Base-by-base conservation (phyloP, 2,888 invertebrate genomes). In the Rhodophaea formosa region DNA sequence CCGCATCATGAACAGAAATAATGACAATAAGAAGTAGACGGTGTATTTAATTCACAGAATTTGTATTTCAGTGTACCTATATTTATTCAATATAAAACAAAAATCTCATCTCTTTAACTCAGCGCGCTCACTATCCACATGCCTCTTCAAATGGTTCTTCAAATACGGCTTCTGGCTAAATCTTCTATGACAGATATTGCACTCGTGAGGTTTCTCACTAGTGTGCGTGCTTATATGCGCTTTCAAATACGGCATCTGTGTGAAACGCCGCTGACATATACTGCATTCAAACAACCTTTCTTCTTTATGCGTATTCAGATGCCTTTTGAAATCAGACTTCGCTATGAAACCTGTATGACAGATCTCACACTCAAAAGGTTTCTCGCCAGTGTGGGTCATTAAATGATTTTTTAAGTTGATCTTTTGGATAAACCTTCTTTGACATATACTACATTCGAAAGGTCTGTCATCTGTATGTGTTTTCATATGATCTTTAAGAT, bases 21-120 rank as follows among this genome's bases (percentile, higher is more conserved):
- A 23, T 23, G 5, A 23, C 23, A 23, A 23, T n/a, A n/a, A n/a
- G n/a, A n/a, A n/a, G n/a, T n/a, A n/a, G 5, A 23, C 23, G 5
- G 23, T 23, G 23, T 23, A 23, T 3, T 23, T 23, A n/a, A n/a
- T 23, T 23, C 5, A 23, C 3, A 23, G 5, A 23, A 23, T 23
- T 2, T 23, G 5, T 23, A 23, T 23, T 23, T 23, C 5, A 5
- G 5, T n/a, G n/a, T 59, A 65, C 63, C 63, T 61, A 63, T 60
- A 64, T 60, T 51, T 30, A 30, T 49, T 56, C 17, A 8, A 47
- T 10, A 23, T 23, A 29, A 47, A 8, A 12, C n/a, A 29, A 49
- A 14, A 30, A 30, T n/a, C 15, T 32, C 29, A 49, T 7, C n/a
- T 29, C n/a, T 49, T 29, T 10, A n/a, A 12, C 23, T 46, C 10